Percentiles rank a stretch among this genome's conserved stretches.
phyloP scores from a whole-genome alignment of 2,113 vertebrate species.

The Mustelus asterias region DNA sequence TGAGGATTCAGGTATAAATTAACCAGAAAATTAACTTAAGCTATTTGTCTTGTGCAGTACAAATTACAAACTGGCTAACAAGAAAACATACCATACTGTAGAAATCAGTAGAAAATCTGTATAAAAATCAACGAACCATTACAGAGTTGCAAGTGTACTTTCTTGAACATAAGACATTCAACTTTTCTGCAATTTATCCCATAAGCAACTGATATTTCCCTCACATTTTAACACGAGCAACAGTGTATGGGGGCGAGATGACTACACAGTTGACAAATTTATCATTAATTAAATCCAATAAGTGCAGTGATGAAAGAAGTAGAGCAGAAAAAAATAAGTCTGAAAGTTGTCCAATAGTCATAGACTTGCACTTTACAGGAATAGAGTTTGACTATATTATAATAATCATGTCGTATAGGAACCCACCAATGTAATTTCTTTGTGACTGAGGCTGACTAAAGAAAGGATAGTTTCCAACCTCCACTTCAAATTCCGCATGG shows the following conservation, averaged over 20 bases:
- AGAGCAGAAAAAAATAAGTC: background rate
- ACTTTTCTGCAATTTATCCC: background rate
- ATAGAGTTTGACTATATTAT: background rate
- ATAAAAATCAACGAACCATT: background rate
- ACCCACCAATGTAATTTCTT: background rate
- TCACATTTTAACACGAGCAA: background rate
- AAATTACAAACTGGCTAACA: background rate
- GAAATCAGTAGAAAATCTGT: background rate
- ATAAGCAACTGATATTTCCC: background rate
- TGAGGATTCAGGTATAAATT: background rate
- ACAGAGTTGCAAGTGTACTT: background rate
- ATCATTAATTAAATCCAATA: background rate
- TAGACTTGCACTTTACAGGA: background rate
- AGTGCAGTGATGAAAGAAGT: background rate
- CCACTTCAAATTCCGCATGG: background rate
- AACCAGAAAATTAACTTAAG: background rate
- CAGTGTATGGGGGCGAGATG: background rate
- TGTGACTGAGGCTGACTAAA: background rate
- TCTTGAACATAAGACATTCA: background rate
- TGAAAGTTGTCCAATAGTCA: background rate
- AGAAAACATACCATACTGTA: background rate
- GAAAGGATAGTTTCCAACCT: background rate
- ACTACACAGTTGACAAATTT: background rate
- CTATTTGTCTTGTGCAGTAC: no score
- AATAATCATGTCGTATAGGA: background rate